Base-by-base conservation (phyloP, 2,888 invertebrate genomes). In the Callyntrura sp. region DNA sequence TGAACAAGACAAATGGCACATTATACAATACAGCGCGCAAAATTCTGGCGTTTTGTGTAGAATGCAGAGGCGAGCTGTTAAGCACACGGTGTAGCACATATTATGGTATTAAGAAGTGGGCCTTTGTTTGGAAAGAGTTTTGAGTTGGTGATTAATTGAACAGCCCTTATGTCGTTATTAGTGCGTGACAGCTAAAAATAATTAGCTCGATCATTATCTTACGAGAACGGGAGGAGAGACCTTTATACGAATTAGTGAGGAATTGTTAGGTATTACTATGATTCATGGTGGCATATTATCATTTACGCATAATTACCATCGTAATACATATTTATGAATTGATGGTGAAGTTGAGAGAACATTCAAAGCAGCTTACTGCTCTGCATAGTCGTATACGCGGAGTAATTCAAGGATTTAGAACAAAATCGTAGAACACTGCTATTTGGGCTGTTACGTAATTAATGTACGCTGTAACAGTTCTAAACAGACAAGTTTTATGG, bases 141-240 rank as follows among this genome's bases (percentile, higher is more conserved):
- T n/a, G 25, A 23, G 45, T 45, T 23, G 51, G 51, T 51, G 76
- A 51, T 76, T 76, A 76, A 76, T 76, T 76, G 76, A 76, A 51
- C 76, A 25, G 25, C 45, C 43, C 60, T 82, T 62, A 62, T 82
- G 48, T 51, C n/a, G 65, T 87, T 87, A 87, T 79, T 81, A 87
- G 87, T 87, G 87, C 87, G 81, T 87, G 87, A 87, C 48, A 68
- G 60, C 65, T 45, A 57, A 51, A 25, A 57, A 35, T 87, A 86
- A 87, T 90, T 90, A 87, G 82, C 68, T 85, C 51, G 82, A 90
- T 81, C 60, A 73, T 84, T 83, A 76, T 78, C 84, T 35, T 35
- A 48, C 17, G 0, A 0, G 3, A 35, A 35, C 35, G 35, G 12
- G n/a, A 68, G 6, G 43, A n/a, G 11, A 68, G 43, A n/a, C 43